Evolutionary conservation across 1,140 invertebrate species (phyloP), one percentile per base, ranked within the genome.

Genomic region (Drosophila funebris): DNA sequence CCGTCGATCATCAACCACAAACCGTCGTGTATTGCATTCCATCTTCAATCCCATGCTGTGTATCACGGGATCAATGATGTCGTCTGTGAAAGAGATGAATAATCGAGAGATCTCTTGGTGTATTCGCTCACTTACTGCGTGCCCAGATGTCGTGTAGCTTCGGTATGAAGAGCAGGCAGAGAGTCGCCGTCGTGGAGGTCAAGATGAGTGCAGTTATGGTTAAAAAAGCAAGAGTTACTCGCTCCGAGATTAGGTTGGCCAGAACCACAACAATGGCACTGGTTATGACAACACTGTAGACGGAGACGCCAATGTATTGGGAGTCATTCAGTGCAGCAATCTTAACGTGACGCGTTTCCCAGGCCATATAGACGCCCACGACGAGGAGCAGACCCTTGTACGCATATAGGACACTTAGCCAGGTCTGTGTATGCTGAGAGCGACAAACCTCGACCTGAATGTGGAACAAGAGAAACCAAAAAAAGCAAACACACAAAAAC

Each of bases 291-390:
- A 97, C 97, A 52, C 96, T 97, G 90, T 98, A 98, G 0, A 98
- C 97, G 73, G 96, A 97, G 89, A 98, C 95, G 3, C 96, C 96
- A 73, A 99, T 99, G 92, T 99, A 98, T 91, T 99, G 98, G 11
- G 97, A 98, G 92, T 99, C 98, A 91, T 99, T 99, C 7, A 99
- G 92, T 0, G 97, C 98, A n/a, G 97, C 96, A 76, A 99, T 98
- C 91, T 97, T 98, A 0, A 99, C 98, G 82, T 98, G 96, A 50
- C 98, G 95, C 9, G 98, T 99, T 93, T 99, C 98, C 98, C 98
- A 99, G 0, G 98, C 98, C 95, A 99, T 96, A 92, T 99, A 99
- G 41, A 98, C 97, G 0, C 97, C 97, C 67, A 98, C 97, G 9
- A 97, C 94, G 0, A 98, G 93, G 7, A 98, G 92, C 0, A 98